Conservation (phyloP, 2,888 invertebrate species). For the Eilema sororculum region DNA sequence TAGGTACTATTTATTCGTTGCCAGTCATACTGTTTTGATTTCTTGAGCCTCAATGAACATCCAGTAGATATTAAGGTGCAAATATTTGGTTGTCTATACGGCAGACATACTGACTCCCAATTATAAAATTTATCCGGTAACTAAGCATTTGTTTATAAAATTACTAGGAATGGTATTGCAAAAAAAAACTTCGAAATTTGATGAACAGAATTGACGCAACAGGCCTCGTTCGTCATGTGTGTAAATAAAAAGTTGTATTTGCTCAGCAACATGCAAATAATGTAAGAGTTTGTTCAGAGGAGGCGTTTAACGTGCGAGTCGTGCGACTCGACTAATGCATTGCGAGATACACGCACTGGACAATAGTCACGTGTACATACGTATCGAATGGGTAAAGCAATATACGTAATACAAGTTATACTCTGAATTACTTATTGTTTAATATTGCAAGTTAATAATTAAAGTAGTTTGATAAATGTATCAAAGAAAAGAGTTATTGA, state of each 20-base stretch:
- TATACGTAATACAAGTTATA: background rate
- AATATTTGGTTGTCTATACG: background rate
- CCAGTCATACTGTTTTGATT: background rate
- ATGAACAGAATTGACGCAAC: constrained; percentile 24
- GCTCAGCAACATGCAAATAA: constrained; percentile 63
- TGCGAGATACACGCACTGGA: background rate
- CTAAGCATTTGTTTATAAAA: constrained; percentile 15
- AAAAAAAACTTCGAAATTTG: constrained; percentile 22
- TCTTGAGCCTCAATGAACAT: background rate
- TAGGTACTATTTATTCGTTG: background rate
- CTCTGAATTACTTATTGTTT: background rate
- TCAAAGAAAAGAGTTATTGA: too few relatives aligned
- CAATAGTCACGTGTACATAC: background rate
- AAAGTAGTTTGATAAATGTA: too few relatives aligned
- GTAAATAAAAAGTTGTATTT: constrained; percentile 64
- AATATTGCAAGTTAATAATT: background rate
- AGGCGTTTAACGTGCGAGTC: constrained; percentile 4
- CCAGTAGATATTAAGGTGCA: background rate
- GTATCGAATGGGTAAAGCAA: background rate
- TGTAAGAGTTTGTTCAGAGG: constrained; percentile 11
- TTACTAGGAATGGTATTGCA: constrained; percentile 13
- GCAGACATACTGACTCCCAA: background rate
- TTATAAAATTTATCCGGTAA: background rate
- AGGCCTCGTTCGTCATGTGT: constrained; percentile 57
- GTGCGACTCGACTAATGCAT: background rate